phyloP scores from a whole-genome alignment of 2,113 vertebrate genomes.

The Mustela nigripes region DNA sequence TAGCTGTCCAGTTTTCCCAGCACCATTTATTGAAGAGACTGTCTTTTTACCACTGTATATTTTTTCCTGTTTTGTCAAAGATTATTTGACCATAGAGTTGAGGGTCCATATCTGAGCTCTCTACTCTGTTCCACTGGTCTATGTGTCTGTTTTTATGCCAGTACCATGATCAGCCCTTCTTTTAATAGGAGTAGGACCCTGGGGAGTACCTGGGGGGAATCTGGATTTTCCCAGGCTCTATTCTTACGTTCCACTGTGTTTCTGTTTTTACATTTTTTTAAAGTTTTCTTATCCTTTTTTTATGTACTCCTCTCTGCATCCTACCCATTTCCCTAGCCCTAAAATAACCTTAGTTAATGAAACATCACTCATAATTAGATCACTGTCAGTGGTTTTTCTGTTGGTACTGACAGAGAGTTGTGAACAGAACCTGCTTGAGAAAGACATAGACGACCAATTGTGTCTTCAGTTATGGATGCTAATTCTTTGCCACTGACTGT shows the following conservation, averaged over 20 bases:
- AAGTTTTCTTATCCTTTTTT: not conserved
- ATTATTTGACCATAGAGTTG: no score
- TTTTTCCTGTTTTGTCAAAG: no score
- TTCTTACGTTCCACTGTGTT: not conserved
- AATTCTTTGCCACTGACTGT: not conserved
- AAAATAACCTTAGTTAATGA: constrained; percentile 36
- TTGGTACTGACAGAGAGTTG: not conserved
- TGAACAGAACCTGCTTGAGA: not conserved
- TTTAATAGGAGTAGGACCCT: not conserved
- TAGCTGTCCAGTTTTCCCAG: no score
- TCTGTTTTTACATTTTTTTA: not conserved
- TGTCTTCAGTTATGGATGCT: not conserved
- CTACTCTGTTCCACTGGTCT: no score
- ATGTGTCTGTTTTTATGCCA: no score
- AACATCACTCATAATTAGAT: not conserved
- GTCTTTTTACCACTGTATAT: no score
- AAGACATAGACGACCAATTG: not conserved
- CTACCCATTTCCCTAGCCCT: not conserved
- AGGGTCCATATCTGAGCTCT: no score
- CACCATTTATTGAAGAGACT: no score
- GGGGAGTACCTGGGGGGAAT: not conserved
- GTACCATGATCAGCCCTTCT: not conserved
- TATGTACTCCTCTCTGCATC: not conserved
- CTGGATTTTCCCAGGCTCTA: not conserved
- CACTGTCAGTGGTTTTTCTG: not conserved